Percentiles rank a stretch among this genome's conserved stretches.
Evolutionary conservation across 64 coral and sea anemone species (phyloP).

Genomic region (Montipora capricornis): DNA sequence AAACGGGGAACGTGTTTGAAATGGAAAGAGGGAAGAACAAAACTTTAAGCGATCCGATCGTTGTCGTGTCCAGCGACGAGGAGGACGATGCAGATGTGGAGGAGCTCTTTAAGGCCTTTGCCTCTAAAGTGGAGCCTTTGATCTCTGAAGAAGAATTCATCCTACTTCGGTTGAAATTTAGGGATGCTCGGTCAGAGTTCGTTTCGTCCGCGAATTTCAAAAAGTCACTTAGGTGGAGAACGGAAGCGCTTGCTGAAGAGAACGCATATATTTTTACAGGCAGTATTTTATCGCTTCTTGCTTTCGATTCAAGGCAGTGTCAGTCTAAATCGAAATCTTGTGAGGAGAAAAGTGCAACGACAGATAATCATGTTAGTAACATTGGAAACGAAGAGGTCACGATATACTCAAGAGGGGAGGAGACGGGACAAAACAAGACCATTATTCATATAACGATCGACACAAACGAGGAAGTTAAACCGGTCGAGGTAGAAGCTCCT

Average conservation of each 20-base stretch:
- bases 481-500: not conserved
- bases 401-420: not conserved
- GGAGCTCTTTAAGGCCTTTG: constrained; percentile 79
- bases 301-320: constrained; percentile 1
- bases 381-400: not conserved
- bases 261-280: constrained; percentile 78
- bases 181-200: constrained; percentile 52
- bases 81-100: constrained; percentile 71
- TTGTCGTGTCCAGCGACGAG: constrained; percentile 75
- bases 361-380: not conserved
- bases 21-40: constrained; percentile 5
- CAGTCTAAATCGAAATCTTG: not conserved
- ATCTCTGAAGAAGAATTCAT: constrained; percentile 57
- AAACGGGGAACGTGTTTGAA: not conserved
- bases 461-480: not conserved
- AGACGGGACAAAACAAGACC: not conserved
- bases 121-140: constrained; percentile 58
- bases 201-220: constrained; percentile 76
- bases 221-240: constrained; percentile 53
- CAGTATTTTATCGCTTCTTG: constrained; percentile 49
- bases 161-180: constrained; percentile 74
- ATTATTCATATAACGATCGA: not conserved
- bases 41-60: not conserved
- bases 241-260: constrained; percentile 15
- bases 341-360: not conserved